A percentile compares a stretch with the other conserved stretches of the same genome.
These are phyloP conservation scores for Megalopta genalis DNA, from an alignment of 1,140 invertebrate genomes.

Conservation along the genomic window DNA sequence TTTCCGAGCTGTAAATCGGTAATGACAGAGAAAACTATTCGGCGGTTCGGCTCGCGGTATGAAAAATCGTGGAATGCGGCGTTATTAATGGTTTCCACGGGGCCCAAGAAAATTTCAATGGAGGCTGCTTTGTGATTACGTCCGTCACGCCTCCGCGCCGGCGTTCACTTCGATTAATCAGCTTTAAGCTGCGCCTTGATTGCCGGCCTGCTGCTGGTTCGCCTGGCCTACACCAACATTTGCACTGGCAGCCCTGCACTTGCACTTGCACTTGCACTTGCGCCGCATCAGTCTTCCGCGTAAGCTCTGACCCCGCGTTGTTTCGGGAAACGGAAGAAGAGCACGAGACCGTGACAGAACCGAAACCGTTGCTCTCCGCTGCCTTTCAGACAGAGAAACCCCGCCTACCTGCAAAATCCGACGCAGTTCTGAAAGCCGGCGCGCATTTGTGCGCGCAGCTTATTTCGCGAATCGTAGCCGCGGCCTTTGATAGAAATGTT, in stretches of 20 bases:
- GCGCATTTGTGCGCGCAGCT: too few relatives aligned
- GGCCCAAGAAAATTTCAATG: slow-evolving; percentile 37
- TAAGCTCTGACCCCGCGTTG: neutral
- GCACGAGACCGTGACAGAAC: neutral
- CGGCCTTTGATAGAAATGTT: too few relatives aligned
- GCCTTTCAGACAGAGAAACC: too few relatives aligned
- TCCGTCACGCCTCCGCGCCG: slow-evolving; percentile 42
- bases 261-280: neutral
- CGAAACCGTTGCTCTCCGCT: neutral
- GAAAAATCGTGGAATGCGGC: slow-evolving; percentile 15
- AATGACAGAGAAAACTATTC: neutral
- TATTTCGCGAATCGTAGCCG: too few relatives aligned
- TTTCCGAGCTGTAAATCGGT: neutral
- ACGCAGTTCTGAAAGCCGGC: too few relatives aligned
- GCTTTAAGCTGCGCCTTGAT: slow-evolving; percentile 50
- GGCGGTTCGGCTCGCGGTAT: neutral
- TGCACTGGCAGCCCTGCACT: neutral
- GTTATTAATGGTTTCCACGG: neutral
- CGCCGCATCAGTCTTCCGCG: too few relatives aligned
- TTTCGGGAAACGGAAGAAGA: neutral
- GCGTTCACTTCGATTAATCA: slow-evolving; percentile 56
- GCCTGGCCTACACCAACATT: neutral
- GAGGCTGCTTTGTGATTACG: slow-evolving; percentile 49
- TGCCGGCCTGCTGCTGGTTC: slow-evolving; percentile 21
- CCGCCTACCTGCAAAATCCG: too few relatives aligned